A percentile compares a stretch with the other conserved stretches of the same genome.
phyloP scores from a whole-genome alignment of 2,797 vertebrate genomes.

The Cossypha polioptera region DNA sequence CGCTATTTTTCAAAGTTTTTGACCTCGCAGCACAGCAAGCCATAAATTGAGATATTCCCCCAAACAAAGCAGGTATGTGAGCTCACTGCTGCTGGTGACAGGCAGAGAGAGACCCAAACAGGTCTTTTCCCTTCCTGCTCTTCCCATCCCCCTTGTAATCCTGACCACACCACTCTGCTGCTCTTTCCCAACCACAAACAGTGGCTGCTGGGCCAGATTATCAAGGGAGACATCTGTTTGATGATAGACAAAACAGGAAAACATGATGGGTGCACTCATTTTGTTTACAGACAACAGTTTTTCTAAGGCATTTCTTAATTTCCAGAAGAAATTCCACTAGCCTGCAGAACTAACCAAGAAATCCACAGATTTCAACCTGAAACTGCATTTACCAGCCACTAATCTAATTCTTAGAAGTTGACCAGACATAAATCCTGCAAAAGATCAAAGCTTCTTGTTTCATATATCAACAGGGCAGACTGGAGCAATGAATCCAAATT shows the following conservation, averaged over 20 bases:
- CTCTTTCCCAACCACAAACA: conserved; percentile 6
- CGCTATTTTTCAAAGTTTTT: not conserved
- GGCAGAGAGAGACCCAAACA: not conserved
- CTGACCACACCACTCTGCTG: conserved; percentile 30
- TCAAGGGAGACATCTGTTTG: conserved; percentile 54
- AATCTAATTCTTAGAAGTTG: not conserved
- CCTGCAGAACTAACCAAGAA: not conserved
- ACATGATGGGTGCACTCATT: not conserved
- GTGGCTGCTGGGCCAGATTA: conserved; percentile 44
- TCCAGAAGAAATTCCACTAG: not conserved
- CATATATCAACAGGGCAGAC: not conserved
- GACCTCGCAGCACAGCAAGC: not conserved
- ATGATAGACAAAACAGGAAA: not conserved
- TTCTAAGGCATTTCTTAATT: not conserved
- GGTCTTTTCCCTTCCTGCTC: not conserved
- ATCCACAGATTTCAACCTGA: not conserved
- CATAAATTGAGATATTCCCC: not conserved
- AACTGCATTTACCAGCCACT: not conserved
- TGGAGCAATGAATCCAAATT: not conserved
- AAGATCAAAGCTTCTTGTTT: not conserved
- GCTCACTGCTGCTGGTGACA: not conserved
- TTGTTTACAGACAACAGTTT: not conserved
- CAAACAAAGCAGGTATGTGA: not conserved
- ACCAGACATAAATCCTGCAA: not conserved
- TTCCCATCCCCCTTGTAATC: conserved; percentile 50